Percentiles rank a stretch among this genome's conserved stretches.
Evolutionary conservation across 1,140 invertebrate species (phyloP).

Genomic region (Drosophila tani): DNA sequence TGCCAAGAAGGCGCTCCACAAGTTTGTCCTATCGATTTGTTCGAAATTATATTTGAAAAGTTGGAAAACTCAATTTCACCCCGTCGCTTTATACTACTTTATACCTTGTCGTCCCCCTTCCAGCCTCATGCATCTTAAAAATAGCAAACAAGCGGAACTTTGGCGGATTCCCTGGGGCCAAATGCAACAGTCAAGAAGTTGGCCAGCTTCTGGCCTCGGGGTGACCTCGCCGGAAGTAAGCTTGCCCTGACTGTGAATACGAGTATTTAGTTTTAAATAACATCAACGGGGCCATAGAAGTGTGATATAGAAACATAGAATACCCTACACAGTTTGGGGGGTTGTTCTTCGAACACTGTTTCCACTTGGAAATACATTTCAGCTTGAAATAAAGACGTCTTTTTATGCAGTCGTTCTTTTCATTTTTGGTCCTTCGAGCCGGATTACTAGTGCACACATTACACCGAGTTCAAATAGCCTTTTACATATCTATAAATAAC

Average conservation of each 20-base stretch:
- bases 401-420: too few species aligned
- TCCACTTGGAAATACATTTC: too few species aligned
- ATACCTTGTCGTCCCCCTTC: neutral
- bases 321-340: neutral
- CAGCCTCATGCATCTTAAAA: conserved; percentile 14
- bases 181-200: conserved; percentile 71
- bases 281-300: conserved; percentile 19
- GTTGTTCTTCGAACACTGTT: neutral
- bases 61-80: conserved; percentile 73
- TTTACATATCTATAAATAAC: too few species aligned
- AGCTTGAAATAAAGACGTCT: too few species aligned
- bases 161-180: conserved; percentile 31
- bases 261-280: conserved; percentile 75
- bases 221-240: conserved; percentile 50
- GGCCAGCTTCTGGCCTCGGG: conserved; percentile 28
- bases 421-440: too few species aligned
- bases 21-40: conserved; percentile 78
- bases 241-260: conserved; percentile 51
- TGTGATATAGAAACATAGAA: neutral
- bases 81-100: conserved; percentile 46
- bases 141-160: conserved; percentile 36
- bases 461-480: too few species aligned
- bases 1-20: conserved; percentile 41
- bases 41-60: conserved; percentile 77
- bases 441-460: too few species aligned